Percentiles rank a stretch among this genome's conserved stretches.
phyloP scores from a whole-genome alignment of 2,888 invertebrate genomes.

The Amphimallon solstitiale region DNA sequence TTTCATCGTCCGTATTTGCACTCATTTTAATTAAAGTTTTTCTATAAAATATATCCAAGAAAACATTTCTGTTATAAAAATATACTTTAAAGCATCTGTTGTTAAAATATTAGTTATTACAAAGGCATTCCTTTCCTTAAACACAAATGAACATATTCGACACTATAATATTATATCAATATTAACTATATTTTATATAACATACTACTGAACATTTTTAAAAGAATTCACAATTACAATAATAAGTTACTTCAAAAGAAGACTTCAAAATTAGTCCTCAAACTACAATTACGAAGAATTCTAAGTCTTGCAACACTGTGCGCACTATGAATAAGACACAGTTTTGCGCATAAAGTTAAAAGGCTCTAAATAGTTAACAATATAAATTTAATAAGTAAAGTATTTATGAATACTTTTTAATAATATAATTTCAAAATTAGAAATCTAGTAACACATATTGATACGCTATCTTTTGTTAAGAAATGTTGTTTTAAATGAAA shows the following conservation, averaged over 20 bases:
- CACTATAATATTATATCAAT: not conserved
- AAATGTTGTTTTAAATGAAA: not conserved
- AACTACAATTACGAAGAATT: constrained; percentile 43
- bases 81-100: constrained; percentile 39
- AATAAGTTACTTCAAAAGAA: constrained; percentile 39
- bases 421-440: not conserved
- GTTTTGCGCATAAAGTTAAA: constrained; percentile 33
- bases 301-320: constrained; percentile 52
- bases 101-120: constrained; percentile 9
- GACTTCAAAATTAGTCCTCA: constrained; percentile 47
- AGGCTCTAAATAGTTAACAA: not conserved
- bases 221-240: not conserved
- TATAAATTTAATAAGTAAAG: not conserved
- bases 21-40: constrained; percentile 55
- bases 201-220: not conserved
- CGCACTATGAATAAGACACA: constrained; percentile 39
- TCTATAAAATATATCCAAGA: constrained; percentile 2
- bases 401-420: not conserved
- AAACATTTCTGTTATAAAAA: constrained; percentile 32
- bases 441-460: not conserved
- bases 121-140: not conserved
- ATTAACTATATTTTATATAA: constrained; percentile 7
- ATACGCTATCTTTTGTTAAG: not conserved
- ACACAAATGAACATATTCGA: not conserved
- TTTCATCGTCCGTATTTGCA: constrained; percentile 65